Percentiles rank a stretch among this genome's conserved stretches.
Evolutionary conservation across 2,888 invertebrate genomes (phyloP).

Genomic region (Plagiodera versicolora): DNA sequence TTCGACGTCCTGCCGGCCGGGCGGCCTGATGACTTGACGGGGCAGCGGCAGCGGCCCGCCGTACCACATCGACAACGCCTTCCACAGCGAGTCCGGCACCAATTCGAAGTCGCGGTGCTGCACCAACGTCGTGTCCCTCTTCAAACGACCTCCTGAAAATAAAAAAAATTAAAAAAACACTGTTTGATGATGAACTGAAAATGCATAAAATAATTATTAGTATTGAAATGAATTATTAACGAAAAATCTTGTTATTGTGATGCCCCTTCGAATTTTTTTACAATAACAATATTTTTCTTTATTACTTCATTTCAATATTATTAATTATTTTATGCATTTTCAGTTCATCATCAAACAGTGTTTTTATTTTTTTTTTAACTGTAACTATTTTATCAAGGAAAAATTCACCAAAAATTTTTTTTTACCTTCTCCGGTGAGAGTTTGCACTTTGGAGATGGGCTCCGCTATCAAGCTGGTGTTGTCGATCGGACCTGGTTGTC

Average conservation of each 20-base stretch:
- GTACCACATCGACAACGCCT: conserved; percentile 81
- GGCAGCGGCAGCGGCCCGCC: conserved; percentile 78
- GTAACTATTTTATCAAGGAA: too few relatives aligned
- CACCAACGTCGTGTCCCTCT: conserved; percentile 71
- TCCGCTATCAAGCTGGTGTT: conserved; percentile 71
- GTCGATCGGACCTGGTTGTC: conserved; percentile 73
- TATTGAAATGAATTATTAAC: too few relatives aligned
- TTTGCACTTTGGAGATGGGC: conserved; percentile 64
- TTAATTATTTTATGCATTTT: too few relatives aligned
- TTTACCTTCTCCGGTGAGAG: conserved; percentile 81
- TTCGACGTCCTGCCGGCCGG: conserved; percentile 66
- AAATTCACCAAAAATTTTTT: too few relatives aligned
- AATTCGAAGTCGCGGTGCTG: conserved; percentile 84
- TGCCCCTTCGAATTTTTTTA: too few relatives aligned
- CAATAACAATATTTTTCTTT: too few relatives aligned
- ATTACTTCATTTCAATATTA: too few relatives aligned
- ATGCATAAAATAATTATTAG: background rate
- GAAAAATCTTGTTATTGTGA: too few relatives aligned
- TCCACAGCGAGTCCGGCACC: conserved; percentile 85
- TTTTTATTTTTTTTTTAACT: too few relatives aligned
- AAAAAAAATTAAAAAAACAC: background rate
- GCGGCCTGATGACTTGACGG: conserved; percentile 76
- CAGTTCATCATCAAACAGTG: background rate
- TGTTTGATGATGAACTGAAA: background rate
- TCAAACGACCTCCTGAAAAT: conserved; percentile 65